A percentile compares a stretch with the other conserved stretches of the same genome.
phyloP scores from a whole-genome alignment of 1,140 invertebrate species.

The Helicoverpa armigera region DNA sequence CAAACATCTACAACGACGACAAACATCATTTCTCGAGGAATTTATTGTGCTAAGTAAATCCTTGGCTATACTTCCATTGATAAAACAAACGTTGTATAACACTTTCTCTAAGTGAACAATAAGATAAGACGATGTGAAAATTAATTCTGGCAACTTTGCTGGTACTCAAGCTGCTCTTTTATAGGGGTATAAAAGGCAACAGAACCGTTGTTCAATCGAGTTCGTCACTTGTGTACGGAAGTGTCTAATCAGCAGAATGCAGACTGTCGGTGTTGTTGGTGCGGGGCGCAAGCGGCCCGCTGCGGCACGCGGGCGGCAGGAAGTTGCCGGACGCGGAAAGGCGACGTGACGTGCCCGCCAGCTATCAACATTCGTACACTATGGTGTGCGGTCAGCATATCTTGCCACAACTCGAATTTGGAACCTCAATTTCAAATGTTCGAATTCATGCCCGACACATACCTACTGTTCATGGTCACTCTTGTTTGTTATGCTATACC shows the following conservation, averaged over 20 bases:
- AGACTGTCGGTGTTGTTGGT: slow-evolving; percentile 43
- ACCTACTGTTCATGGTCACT: background rate
- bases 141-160: background rate
- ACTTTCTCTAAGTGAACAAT: too few species aligned
- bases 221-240: slow-evolving; percentile 53
- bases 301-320: slow-evolving; percentile 36
- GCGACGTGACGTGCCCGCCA: slow-evolving; percentile 41
- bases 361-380: slow-evolving; percentile 39
- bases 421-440: background rate
- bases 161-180: background rate
- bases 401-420: background rate
- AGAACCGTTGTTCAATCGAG: background rate
- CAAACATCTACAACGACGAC: too few species aligned
- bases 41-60: background rate
- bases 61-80: too few species aligned
- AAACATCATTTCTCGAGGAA: too few species aligned
- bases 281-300: background rate
- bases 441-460: background rate
- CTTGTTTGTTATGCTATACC: background rate
- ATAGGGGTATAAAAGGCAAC: slow-evolving; percentile 5
- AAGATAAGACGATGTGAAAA: too few species aligned
- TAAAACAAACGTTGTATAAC: too few species aligned
- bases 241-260: slow-evolving; percentile 54
- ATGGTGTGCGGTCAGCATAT: background rate
- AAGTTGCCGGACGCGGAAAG: slow-evolving; percentile 50